Percentiles rank a stretch among this genome's conserved stretches.
Conservation (phyloP, 2,113 vertebrate species). For the Mohoua ochrocephala region DNA sequence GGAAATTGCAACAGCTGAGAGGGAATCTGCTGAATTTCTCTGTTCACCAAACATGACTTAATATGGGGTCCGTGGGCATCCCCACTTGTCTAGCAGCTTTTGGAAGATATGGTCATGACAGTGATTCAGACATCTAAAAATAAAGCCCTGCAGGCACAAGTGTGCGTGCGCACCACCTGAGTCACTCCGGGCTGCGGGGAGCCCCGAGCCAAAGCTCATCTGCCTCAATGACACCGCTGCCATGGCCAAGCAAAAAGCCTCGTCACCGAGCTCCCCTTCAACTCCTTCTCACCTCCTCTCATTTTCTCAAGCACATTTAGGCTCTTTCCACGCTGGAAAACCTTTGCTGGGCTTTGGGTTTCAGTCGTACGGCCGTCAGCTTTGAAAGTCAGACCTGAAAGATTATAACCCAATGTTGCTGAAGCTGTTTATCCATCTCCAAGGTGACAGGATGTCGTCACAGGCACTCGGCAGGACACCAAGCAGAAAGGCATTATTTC, state of each 20-base stretch:
- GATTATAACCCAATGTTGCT: conserved; percentile 24
- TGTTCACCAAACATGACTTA: conserved; percentile 42
- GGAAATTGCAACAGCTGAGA: neutral
- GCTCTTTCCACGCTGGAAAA: neutral
- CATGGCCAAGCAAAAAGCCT: neutral
- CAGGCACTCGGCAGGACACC: neutral
- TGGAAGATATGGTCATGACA: neutral
- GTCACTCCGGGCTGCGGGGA: neutral
- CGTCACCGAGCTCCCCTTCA: neutral
- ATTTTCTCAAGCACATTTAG: neutral
- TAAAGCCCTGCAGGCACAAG: conserved; percentile 25
- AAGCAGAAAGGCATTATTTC: neutral
- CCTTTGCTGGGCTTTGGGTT: neutral
- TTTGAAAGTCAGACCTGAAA: conserved; percentile 27
- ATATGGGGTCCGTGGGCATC: conserved; percentile 36
- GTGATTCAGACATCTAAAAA: conserved; percentile 55
- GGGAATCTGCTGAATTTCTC: neutral
- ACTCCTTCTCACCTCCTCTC: neutral
- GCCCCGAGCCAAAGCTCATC: neutral
- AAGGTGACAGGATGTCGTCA: conserved; percentile 60
- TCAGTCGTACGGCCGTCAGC: neutral
- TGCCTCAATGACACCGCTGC: neutral
- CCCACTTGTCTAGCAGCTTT: neutral
- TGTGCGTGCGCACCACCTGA: neutral
- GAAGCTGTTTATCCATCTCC: conserved; percentile 58